Percentiles rank a stretch among this genome's conserved stretches.
Conservation (phyloP, 2,797 vertebrate species). For the Gouania willdenowi region DNA sequence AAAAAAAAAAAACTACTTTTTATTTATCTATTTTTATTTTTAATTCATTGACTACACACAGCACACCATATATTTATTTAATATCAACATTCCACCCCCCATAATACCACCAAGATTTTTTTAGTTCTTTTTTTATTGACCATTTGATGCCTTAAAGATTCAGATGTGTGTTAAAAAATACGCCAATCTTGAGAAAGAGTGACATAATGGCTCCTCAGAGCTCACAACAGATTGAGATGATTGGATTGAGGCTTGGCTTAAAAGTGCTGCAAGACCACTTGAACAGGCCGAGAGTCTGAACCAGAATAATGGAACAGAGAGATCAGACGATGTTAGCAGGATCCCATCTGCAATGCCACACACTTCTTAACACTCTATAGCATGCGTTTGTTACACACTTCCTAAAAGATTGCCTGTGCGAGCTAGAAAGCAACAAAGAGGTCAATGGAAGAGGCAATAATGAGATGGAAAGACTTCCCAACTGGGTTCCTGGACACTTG, state of each 20-base stretch:
- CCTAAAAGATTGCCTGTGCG: conserved; percentile 30
- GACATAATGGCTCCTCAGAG: conserved; percentile 37
- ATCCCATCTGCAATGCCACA: conserved; percentile 57
- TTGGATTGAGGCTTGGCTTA: conserved; percentile 59
- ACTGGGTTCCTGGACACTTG: conserved; percentile 32
- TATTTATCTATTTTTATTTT: too few species aligned
- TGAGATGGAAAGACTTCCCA: conserved; percentile 28
- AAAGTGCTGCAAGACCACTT: conserved; percentile 63
- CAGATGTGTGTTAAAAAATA: conserved; percentile 16
- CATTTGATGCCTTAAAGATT: conserved; percentile 11
- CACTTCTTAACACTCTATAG: conserved; percentile 45
- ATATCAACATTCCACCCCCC: too few species aligned
- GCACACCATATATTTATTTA: too few species aligned
- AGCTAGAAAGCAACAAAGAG: conserved; percentile 7
- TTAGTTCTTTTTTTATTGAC: too few species aligned
- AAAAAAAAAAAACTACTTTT: too few species aligned
- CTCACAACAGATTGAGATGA: conserved; percentile 50
- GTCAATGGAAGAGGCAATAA: conserved; percentile 17
- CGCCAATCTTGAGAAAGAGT: conserved; percentile 55
- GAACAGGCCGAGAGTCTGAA: conserved; percentile 51
- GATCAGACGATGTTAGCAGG: conserved; percentile 55
- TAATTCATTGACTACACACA: too few species aligned
- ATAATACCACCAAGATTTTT: too few species aligned
- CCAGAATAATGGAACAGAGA: conserved; percentile 56
- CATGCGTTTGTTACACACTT: conserved; percentile 37